A percentile compares a stretch with the other conserved stretches of the same genome.
These are phyloP conservation scores for Stegophylla sp. DNA, from an alignment of 2,888 invertebrate genomes.

Conservation along the genomic window DNA sequence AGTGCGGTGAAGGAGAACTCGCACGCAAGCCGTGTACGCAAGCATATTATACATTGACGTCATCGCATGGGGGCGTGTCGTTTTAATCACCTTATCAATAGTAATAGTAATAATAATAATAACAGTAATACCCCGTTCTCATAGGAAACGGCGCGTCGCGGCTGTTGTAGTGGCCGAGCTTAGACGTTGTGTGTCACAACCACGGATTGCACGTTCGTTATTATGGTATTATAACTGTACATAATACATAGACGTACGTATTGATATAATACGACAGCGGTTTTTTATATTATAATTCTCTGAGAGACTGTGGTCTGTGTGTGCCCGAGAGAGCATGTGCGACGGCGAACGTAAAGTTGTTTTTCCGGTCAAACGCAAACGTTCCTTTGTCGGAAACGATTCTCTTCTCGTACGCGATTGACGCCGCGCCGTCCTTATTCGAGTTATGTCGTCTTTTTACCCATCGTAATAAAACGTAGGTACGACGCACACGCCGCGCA, in stretches of 20 bases:
- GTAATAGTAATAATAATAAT: slow-evolving; percentile 12
- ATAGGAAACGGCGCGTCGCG: not conserved
- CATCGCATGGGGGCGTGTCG: slow-evolving; percentile 51
- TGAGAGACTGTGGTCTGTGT: too few species aligned
- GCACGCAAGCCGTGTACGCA: not conserved
- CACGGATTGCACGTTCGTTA: too few species aligned
- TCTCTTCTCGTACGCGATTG: not conserved
- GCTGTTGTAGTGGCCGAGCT: not conserved
- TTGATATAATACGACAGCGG: too few species aligned
- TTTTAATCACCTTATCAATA: slow-evolving; percentile 51
- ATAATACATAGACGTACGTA: too few species aligned
- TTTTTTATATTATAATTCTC: too few species aligned
- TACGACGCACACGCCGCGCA: too few species aligned
- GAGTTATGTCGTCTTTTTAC: not conserved
- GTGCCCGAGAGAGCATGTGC: not conserved
- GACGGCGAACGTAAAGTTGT: not conserved
- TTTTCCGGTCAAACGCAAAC: slow-evolving; percentile 12
- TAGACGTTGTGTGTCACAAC: not conserved
- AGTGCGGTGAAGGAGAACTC: not conserved
- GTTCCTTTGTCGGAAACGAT: slow-evolving; percentile 13
- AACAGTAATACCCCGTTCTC: slow-evolving; percentile 20
- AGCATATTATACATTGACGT: slow-evolving; percentile 44
- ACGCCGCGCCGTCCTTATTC: not conserved
- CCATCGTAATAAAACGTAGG: not conserved
- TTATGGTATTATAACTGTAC: not conserved